Evolutionary conservation across 2,797 vertebrate species (phyloP).

Genomic region (Typhlichthys eigenmanni): DNA sequence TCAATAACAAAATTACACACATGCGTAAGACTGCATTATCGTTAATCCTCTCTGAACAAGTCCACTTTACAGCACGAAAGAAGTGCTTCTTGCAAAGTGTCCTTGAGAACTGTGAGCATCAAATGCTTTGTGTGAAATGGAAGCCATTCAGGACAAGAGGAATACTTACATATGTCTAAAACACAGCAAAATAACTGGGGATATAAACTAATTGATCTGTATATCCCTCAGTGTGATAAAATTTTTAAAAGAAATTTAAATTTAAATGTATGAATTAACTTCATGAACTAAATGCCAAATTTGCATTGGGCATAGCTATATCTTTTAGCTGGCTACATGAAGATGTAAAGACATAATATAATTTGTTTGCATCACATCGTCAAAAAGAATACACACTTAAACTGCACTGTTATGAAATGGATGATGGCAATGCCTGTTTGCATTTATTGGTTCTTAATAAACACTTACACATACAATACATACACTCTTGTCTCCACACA

Average conservation of each 20-base stretch:
- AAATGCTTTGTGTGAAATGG: conserved; percentile 59
- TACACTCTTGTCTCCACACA: conserved; percentile 1
- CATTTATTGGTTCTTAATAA: conserved; percentile 13
- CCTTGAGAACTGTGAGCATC: conserved; percentile 61
- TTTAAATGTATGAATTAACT: no score
- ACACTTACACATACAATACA: conserved; percentile 28
- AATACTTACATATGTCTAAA: conserved; percentile 57
- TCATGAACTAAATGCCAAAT: neutral
- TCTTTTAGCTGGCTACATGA: conserved; percentile 14
- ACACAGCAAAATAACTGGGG: conserved; percentile 26
- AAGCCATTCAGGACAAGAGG: conserved; percentile 53
- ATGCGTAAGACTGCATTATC: conserved; percentile 61
- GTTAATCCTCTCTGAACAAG: conserved; percentile 69
- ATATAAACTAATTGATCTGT: neutral
- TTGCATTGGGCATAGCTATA: neutral
- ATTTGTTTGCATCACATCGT: no score
- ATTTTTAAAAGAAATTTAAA: no score
- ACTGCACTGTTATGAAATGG: conserved; percentile 5
- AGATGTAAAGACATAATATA: neutral
- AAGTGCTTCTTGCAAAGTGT: conserved; percentile 70
- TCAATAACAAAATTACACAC: conserved; percentile 63
- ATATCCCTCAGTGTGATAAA: neutral
- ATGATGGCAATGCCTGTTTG: conserved; percentile 5
- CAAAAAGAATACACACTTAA: neutral
- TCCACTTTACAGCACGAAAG: conserved; percentile 71